Base-by-base conservation (phyloP, 2,797 vertebrate genomes). In the Masticophis lateralis region DNA sequence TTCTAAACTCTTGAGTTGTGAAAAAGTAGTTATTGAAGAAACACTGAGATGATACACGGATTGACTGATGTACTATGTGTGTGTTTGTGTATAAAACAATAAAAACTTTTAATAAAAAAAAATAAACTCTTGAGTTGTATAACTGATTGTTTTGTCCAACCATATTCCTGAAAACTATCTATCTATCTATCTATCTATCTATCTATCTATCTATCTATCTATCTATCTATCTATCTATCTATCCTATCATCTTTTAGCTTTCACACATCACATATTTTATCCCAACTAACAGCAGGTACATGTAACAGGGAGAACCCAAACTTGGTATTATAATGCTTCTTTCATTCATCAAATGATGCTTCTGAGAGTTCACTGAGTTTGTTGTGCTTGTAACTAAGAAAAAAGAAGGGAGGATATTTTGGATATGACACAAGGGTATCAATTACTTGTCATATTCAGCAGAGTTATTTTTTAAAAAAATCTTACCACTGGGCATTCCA, bases 401-500 rank as follows among this genome's bases (percentile, higher is more conserved):
- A 43, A 18, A 25, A 43, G 18, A 22, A 37, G 51, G 20, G 1
- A 53, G 47, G 27, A 87, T 59, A 37, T 53, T 87, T 18, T 88
- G 37, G 69, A 88, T n/a, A 55, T 16, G 43, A 91, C 86, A 88
- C 63, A 32, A 88, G 43, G 37, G 63, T 55, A 57, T 79, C 28
- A n/a, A 47, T 28, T 25, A 20, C 51, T 57, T 43, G n/a, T 69
- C 88, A 37, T 79, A 69, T 18, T 53, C 27, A 55, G 61, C 53
- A 88, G 51, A 93, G 8, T 61, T 37, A 28, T n/a, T 93, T 57
- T 53, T 53, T 10, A 87, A 95, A 95, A 53, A 86, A 95, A 94
- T 98, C 99, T 99, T 98, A 99, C 99, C 97, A 99, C 97, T 90
- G 98, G 98, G 91, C 98, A 98, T 97, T 99, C 98, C 97, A 99